Evolutionary conservation across 1,140 invertebrate genomes (phyloP), one percentile per base, ranked within the genome.

Genomic region (Leptestheria dahalacensis): DNA sequence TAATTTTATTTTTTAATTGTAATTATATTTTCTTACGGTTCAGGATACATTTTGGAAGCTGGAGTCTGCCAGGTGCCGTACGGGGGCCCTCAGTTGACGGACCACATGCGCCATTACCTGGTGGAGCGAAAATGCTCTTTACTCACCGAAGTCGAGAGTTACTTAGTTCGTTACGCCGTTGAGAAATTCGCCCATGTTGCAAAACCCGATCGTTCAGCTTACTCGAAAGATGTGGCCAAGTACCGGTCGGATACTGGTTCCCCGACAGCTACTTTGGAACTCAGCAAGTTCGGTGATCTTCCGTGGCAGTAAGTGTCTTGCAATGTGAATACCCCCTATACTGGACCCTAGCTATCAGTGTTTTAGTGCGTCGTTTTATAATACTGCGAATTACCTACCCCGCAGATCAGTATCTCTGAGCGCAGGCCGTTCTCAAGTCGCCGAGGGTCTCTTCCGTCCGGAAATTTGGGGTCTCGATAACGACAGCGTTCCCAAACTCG

Each of bases 371-470:
- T n/a, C n/a, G n/a, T n/a, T n/a, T n/a, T n/a, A n/a, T n/a, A n/a
- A n/a, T n/a, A 41, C 33, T 41, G 33, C 33, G 33, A 9, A 9
- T 41, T n/a, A n/a, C n/a, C n/a, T n/a, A n/a, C n/a, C n/a, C n/a
- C n/a, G n/a, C n/a, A 41, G 33, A 15, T 41, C 33, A 6, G 15
- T 41, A 47, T 9, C 6, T 9, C 33, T 41, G 15, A 15, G 6
- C 33, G 33, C 33, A 61, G 75, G 75, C 74, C 61, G 77, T 60
- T 78, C 80, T 66, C 72, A 75, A 55, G 77, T 76, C 41, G 70
- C 78, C 3, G 81, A 83, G 66, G 81, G 81, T 18, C 70, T 83
- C 28, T 82, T 83, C 67, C 75, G 79, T 62, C 79, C 79, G 6
- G 76, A 79, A 61, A 64, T 75, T 26, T 82, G 79, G 77, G 80